Evolutionary conservation across 2,888 invertebrate genomes (phyloP).

Genomic region (Rhaphigaster nebulosa): DNA sequence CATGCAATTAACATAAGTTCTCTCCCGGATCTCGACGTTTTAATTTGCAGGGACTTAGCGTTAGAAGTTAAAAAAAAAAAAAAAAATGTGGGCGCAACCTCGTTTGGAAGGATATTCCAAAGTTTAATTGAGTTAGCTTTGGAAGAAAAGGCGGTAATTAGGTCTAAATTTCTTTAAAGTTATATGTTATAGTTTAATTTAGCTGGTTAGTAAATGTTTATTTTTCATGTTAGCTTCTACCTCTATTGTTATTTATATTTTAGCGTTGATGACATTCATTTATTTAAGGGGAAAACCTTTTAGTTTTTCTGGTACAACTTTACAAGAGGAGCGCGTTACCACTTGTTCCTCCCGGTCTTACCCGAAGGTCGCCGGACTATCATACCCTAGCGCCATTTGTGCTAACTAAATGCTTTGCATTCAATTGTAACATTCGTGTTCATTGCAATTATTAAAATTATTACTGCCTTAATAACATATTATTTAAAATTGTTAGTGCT

Average conservation of each 20-base stretch:
- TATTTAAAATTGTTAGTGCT: too few relatives aligned
- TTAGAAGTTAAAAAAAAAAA: slow-evolving; percentile 31
- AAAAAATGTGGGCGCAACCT: not conserved
- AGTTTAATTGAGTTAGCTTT: slow-evolving; percentile 30
- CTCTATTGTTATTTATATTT: too few relatives aligned
- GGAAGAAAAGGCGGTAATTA: slow-evolving; percentile 10
- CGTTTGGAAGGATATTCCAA: slow-evolving; percentile 1
- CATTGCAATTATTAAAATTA: too few relatives aligned
- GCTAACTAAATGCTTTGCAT: too few relatives aligned
- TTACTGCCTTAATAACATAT: too few relatives aligned
- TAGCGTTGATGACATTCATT: not conserved
- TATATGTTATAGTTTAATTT: not conserved
- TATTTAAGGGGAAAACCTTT: not conserved
- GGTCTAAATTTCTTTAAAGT: slow-evolving; percentile 1
- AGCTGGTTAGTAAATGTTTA: not conserved
- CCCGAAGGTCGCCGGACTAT: too few relatives aligned
- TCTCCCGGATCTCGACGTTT: not conserved
- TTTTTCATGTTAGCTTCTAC: not conserved
- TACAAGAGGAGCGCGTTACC: too few relatives aligned
- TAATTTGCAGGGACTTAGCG: slow-evolving; percentile 20
- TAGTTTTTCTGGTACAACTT: too few relatives aligned
- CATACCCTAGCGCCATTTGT: too few relatives aligned
- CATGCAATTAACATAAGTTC: slow-evolving; percentile 41
- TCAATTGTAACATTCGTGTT: too few relatives aligned
- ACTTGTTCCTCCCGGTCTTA: too few relatives aligned